Evolutionary conservation across 2,888 invertebrate species (phyloP).

Genomic region (Drosophila niveifrons): DNA sequence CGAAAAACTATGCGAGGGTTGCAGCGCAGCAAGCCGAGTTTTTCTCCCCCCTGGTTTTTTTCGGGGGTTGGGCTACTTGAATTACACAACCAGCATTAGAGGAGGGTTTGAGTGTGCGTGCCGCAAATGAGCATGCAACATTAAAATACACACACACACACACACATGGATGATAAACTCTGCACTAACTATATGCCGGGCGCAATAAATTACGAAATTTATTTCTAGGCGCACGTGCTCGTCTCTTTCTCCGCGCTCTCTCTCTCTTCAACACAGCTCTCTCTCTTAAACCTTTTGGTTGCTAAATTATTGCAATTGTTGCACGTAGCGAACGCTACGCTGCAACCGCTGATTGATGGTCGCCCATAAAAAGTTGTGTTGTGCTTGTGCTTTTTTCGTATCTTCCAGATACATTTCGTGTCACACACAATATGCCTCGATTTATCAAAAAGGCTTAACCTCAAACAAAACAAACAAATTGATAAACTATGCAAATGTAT

Average conservation of each 20-base stretch:
- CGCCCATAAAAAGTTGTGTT: not conserved
- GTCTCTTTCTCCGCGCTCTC: not conserved
- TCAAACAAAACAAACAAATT: constrained; percentile 49
- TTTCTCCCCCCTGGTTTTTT: constrained; percentile 35
- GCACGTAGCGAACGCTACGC: constrained; percentile 14
- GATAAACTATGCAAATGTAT: constrained; percentile 65
- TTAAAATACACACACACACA: constrained; percentile 38
- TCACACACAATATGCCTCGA: constrained; percentile 32
- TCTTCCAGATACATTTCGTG: constrained; percentile 32
- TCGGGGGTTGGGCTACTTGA: constrained; percentile 53
- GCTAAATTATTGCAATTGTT: constrained; percentile 38
- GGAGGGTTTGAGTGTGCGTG: constrained; percentile 23
- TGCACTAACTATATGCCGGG: constrained; percentile 8
- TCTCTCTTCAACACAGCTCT: not conserved
- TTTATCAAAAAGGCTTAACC: constrained; percentile 64
- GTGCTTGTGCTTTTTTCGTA: constrained; percentile 14
- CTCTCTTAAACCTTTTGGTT: not conserved
- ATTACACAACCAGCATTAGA: constrained; percentile 63
- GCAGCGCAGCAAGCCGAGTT: constrained; percentile 52
- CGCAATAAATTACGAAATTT: constrained; percentile 67
- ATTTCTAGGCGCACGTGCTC: constrained; percentile 63
- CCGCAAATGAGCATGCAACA: constrained; percentile 73
- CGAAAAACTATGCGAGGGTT: constrained; percentile 59
- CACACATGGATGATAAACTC: not conserved
- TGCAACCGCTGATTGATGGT: constrained; percentile 43